Evolutionary conservation across 2,888 invertebrate species (phyloP), one percentile per base, ranked within the genome.

Genomic region (Lordiphosa andalusiaca): DNA sequence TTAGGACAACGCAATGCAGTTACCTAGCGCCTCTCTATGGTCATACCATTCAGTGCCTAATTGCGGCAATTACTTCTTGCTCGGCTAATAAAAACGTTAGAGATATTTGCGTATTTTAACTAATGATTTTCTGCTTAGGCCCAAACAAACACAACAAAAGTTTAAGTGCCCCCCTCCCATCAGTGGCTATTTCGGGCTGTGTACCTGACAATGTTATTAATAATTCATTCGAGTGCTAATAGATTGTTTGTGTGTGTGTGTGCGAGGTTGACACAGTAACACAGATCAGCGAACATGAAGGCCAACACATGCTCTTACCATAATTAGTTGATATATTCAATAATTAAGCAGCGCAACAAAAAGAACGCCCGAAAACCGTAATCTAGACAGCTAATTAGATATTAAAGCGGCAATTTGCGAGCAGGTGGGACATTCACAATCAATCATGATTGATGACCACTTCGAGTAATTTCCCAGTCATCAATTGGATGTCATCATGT

Each of bases 41-140:
- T 66, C 68, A 61, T 83, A 57, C 72, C 67, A 72, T 83, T 83
- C 71, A 58, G 72, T 68, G 67, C 77, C 74, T 73, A 85, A 83
- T 85, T 83, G 71, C 57, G 66, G 69, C 81, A 80, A 80, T 82
- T 82, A 74, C 78, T 76, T 76, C 67, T 64, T 67, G 70, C 74
- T 70, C 50, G 67, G 65, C 84, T 85, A 83, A 83, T 84, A 85
- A 83, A 85, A 85, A 81, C 80, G 84, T 75, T 85, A 84, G 71
- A 81, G 68, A 71, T 82, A 77, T 77, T 84, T 81, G 78, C 78
- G 75, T 75, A 81, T 85, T 83, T 81, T 70, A 84, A 73, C 84
- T 84, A 85, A 85, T 85, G 85, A 84, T 85, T 81, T 77, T 84
- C 77, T 66, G 76, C 82, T 78, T 71, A 71, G 65, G 67, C 76